These are phyloP conservation scores for Oryzias melastigma DNA, from an alignment of 2,113 vertebrate genomes.

Conservation along the genomic window DNA sequence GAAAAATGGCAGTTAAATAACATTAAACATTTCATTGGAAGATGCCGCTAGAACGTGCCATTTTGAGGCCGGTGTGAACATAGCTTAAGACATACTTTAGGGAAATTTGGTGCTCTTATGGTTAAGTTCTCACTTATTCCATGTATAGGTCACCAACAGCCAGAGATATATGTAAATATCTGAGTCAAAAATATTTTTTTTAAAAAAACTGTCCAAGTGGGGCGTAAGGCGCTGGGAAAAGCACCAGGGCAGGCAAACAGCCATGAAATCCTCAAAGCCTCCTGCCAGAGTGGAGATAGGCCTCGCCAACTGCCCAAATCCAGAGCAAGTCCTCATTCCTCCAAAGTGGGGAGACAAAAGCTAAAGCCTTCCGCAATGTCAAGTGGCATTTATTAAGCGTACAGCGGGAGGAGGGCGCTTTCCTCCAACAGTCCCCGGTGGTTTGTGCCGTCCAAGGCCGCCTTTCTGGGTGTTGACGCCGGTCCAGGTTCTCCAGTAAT, in stretches of 20 bases:
- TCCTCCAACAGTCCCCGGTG: conserved; percentile 57
- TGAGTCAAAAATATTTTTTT: conserved; percentile 13
- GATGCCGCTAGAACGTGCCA: too few relatives aligned
- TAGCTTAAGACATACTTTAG: too few relatives aligned
- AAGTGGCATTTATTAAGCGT: conserved; percentile 70
- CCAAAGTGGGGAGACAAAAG: conserved; percentile 30
- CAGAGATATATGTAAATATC: conserved; percentile 4
- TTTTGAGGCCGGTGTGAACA: too few relatives aligned
- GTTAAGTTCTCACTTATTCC: conserved; percentile 12
- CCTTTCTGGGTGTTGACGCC: conserved; percentile 54
- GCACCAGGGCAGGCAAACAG: conserved; percentile 63
- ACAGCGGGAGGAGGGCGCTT: conserved; percentile 47
- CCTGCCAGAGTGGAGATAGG: conserved; percentile 75
- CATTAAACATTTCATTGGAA: too few relatives aligned
- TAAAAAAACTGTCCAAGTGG: conserved; percentile 42
- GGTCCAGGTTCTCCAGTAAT: conserved; percentile 60
- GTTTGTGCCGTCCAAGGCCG: conserved; percentile 64
- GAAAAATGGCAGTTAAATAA: too few relatives aligned
- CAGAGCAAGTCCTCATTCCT: conserved; percentile 64
- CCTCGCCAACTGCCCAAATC: conserved; percentile 71
- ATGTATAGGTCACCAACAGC: conserved; percentile 37
- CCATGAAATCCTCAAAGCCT: conserved; percentile 69
- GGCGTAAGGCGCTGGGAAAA: conserved; percentile 52
- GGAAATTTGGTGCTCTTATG: too few relatives aligned
- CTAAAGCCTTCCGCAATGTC: conserved; percentile 73